Evolutionary conservation across 2,888 invertebrate species (phyloP), one percentile per base, ranked within the genome.

Genomic region (Entomobrya proxima): DNA sequence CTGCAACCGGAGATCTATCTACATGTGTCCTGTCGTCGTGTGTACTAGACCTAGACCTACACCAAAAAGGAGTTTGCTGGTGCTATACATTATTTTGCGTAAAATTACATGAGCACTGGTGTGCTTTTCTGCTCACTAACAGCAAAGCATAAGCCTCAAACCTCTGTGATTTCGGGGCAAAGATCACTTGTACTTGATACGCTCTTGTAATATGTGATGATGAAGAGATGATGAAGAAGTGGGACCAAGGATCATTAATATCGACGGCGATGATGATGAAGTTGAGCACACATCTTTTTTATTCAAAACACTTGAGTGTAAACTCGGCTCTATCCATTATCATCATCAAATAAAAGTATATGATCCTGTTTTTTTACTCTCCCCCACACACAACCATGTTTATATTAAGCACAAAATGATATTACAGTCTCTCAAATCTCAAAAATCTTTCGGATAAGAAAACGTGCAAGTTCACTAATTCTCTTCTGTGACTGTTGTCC

Each of bases 21-120:
- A 55, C 55, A 55, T 55, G 55, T 24, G 24, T 64, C 64, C 21
- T 35, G 64, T 64, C 55, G 58, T n/a, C n/a, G n/a, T n/a, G n/a
- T 58, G 15, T 50, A 47, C 15, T 40, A 78, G 77, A 78, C 77
- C 77, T 78, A 81, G 80, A 80, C 80, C 80, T 80, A 80, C 81
- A 58, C 61, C 74, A 81, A 81, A 78, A 61, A 30, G 61, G 40
- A 44, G 40, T 76, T 24, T 24, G 55, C 1, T 64, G 64, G 21
- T 37, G 37, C 55, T 6, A 55, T 55, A 27, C 64, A 52, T 27
- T 44, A 37, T 69, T 69, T 76, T 77, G 37, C 61, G 35, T 52
- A 55, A 74, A 74, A 74, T 50, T 74, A 32, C 32, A 52, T 30
- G n/a, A 30, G 32, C 55, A 77, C 55, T n/a, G n/a, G n/a, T n/a